Conservation (phyloP, 2,113 vertebrate species). For the Aptenodytes forsteri region DNA sequence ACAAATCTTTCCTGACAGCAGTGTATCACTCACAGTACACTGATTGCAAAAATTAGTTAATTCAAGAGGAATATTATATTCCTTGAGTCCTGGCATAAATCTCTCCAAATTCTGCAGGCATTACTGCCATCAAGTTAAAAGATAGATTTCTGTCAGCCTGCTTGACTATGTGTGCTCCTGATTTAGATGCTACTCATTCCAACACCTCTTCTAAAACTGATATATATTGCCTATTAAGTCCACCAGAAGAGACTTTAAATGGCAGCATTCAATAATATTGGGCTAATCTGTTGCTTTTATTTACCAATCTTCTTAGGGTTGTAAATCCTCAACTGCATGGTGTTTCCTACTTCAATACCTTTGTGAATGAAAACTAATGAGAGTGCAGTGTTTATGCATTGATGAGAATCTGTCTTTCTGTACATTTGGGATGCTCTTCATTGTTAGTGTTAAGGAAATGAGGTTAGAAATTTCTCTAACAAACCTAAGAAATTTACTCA, state of each 20-base stretch:
- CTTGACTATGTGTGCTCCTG: slow-evolving; percentile 49
- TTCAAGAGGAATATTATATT: slow-evolving; percentile 72
- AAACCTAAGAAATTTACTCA: neutral
- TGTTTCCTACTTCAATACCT: slow-evolving; percentile 45
- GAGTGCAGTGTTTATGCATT: neutral
- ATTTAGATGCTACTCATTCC: slow-evolving; percentile 64
- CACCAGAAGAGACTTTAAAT: slow-evolving; percentile 42
- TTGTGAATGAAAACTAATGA: slow-evolving; percentile 44
- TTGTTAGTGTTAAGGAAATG: neutral
- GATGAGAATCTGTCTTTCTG: neutral
- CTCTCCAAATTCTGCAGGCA: slow-evolving; percentile 39
- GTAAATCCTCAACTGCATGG: slow-evolving; percentile 55
- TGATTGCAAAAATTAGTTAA: slow-evolving; percentile 79
- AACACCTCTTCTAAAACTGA: slow-evolving; percentile 50
- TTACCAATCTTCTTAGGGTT: slow-evolving; percentile 42
- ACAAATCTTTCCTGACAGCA: slow-evolving; percentile 71
- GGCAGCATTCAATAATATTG: slow-evolving; percentile 55
- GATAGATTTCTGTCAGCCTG: slow-evolving; percentile 43
- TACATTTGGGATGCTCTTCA: neutral
- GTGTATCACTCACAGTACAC: slow-evolving; percentile 66
- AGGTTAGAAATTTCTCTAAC: neutral
- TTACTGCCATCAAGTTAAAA: slow-evolving; percentile 34
- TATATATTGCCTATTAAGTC: slow-evolving; percentile 58
- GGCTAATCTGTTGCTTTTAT: slow-evolving; percentile 64
- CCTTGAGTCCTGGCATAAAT: slow-evolving; percentile 56